phyloP scores from a whole-genome alignment of 1,140 invertebrate genomes.

The Sitodiplosis mosellana region DNA sequence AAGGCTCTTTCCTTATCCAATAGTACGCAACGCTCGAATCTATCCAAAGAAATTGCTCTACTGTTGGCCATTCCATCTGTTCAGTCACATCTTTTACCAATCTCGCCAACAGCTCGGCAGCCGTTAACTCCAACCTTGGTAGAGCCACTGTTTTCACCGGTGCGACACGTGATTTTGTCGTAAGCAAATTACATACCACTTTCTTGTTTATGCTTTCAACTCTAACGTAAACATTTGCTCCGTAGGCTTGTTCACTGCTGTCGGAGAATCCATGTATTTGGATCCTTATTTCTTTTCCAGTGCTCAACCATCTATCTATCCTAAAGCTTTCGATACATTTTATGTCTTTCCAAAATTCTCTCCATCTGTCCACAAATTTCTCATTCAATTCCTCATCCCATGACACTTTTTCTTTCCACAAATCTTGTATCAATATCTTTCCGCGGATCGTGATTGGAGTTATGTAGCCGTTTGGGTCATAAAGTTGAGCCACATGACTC shows the following conservation, averaged over 20 bases:
- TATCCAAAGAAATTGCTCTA: constrained; percentile 10
- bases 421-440: constrained; percentile 22
- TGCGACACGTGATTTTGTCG: constrained; percentile 19
- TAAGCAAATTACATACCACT: constrained; percentile 8
- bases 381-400: constrained; percentile 22
- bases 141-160: constrained; percentile 20
- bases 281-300: not conserved
- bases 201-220: constrained; percentile 3
- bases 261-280: constrained; percentile 17
- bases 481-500: too few relatives aligned
- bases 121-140: constrained; percentile 26
- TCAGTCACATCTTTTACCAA: constrained; percentile 7
- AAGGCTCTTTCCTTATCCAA: constrained; percentile 20
- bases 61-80: constrained; percentile 3
- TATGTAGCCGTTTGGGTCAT: constrained; percentile 14
- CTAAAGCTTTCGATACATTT: not conserved
- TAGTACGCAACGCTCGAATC: constrained; percentile 24
- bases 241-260: constrained; percentile 14
- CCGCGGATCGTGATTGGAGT: constrained; percentile 16
- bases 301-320: not conserved
- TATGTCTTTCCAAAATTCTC: too few relatives aligned
- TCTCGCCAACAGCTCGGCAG: constrained; percentile 17
- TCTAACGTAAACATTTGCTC: constrained; percentile 13
- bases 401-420: constrained; percentile 12
- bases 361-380: constrained; percentile 3